Base-by-base conservation (phyloP, 2,888 invertebrate genomes). In the Ophion slaviceki region DNA sequence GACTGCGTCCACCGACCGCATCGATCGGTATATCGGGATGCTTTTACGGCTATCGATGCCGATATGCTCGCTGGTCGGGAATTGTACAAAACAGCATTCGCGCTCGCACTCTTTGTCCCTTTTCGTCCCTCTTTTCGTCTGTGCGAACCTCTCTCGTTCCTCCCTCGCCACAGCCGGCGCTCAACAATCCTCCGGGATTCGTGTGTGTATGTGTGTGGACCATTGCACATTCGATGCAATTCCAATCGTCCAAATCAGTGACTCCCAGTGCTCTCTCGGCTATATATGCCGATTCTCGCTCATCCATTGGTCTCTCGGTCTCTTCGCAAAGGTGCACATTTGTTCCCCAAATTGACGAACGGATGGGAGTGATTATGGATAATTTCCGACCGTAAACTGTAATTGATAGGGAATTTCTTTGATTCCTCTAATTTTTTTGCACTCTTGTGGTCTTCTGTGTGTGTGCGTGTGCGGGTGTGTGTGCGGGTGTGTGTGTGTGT, bases 21-120 rank as follows among this genome's bases (percentile, higher is more conserved):
- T 86, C 83, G 86, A 86, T 86, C 86, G 86, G 80, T 83, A 83
- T 86, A 83, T 86, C 77, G 77, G 77, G 77, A 83, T 80, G 86
- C 86, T 86, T 86, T 86, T 83, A 83, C 85, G 76, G 80, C 82
- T 86, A 86, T 86, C 85, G 83, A 80, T 86, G 85, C 80, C 74
- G 80, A 80, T 80, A 80, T 82, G 80, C 80, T 78, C 71, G 53
- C 61, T 76, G 74, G 36, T 61, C 76, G 72, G 57, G 62, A 57
- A 67, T 72, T 24, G 64, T 79, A 72, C 80, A 86, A 82, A 83
- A 86, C 72, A 76, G 79, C 28, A n/a, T 71, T 32, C 71, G 32
- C 71, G 11, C 53, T 71, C 71, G 32, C 32, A 17, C 57, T 57
- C 68, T 24, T 14, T 11, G 20, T 20, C 68, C 45, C 11, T 14